Evolutionary conservation across 1,140 invertebrate genomes (phyloP).

Genomic region (Aphelenchoides avenae): DNA sequence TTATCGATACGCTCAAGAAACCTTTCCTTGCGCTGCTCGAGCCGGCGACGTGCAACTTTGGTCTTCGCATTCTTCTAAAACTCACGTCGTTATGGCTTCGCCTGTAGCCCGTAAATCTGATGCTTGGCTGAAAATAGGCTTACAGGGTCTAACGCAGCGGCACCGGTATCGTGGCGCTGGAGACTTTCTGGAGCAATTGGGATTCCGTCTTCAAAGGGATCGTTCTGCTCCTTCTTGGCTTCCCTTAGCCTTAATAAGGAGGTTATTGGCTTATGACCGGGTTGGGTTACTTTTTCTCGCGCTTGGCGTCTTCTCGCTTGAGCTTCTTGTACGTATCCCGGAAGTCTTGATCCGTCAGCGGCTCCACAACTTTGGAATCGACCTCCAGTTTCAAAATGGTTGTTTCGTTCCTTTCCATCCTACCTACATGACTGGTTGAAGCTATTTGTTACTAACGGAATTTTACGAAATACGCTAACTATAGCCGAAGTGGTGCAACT

Average conservation of each 20-base stretch:
- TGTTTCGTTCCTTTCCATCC: no score
- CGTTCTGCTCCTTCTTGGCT: constrained; percentile 1
- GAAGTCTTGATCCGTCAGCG: no score
- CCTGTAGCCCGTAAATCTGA: no score
- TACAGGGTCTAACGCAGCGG: constrained; percentile 19
- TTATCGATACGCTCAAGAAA: constrained; percentile 42
- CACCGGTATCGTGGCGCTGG: constrained; percentile 26
- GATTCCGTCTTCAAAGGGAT: constrained; percentile 1
- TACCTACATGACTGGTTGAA: no score
- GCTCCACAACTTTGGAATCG: no score
- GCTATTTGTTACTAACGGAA: no score
- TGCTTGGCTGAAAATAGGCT: constrained; percentile 1
- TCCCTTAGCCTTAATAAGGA: no score
- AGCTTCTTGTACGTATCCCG: constrained; percentile 22
- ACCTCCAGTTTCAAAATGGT: no score
- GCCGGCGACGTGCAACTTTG: constrained; percentile 20
- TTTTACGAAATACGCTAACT: no score
- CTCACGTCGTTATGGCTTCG: no score
- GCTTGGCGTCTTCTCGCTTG: not conserved
- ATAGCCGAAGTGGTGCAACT: constrained; percentile 10
- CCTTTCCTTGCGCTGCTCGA: constrained; percentile 29
- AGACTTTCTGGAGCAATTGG: constrained; percentile 9
- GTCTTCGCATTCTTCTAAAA: constrained; percentile 30
- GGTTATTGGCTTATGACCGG: no score
- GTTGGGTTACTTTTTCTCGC: no score